Evolutionary conservation across 30 jellyfish, hydroid and myxozoan species (phyloP).

Genomic region (Mastigias papua): DNA sequence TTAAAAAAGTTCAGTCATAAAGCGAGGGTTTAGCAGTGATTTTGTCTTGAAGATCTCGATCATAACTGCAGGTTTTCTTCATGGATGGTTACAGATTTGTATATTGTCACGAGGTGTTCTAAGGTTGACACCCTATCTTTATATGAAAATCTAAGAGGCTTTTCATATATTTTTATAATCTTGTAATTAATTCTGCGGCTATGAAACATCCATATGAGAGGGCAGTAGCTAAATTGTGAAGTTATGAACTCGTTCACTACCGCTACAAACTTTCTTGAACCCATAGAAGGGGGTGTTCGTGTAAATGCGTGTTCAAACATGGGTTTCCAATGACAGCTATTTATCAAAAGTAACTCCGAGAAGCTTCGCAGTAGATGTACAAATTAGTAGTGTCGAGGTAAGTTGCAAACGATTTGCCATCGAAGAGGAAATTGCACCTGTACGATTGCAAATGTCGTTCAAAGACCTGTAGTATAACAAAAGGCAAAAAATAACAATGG

Average conservation of each 20-base stretch:
- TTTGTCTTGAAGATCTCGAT: neutral
- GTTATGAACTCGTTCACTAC: neutral
- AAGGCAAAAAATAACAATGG: no score
- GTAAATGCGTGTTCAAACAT: neutral
- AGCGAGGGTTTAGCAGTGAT: neutral
- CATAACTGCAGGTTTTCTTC: neutral
- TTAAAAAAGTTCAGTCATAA: neutral
- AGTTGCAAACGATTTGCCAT: no score
- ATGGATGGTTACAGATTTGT: neutral
- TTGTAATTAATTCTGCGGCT: neutral
- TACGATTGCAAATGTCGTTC: no score
- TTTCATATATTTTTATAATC: neutral
- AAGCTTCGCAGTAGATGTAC: neutral
- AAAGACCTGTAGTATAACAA: no score
- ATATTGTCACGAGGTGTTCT: neutral
- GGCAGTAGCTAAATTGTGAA: neutral
- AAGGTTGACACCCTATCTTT: neutral
- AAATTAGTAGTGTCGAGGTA: no score
- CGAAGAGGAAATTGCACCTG: no score
- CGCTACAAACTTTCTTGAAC: neutral
- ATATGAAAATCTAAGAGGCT: neutral
- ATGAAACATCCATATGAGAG: neutral
- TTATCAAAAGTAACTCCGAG: neutral
- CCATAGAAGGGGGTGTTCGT: neutral
- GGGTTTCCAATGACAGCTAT: neutral